Conservation (phyloP, 2,888 invertebrate species). For the Phyto melanocephala region DNA sequence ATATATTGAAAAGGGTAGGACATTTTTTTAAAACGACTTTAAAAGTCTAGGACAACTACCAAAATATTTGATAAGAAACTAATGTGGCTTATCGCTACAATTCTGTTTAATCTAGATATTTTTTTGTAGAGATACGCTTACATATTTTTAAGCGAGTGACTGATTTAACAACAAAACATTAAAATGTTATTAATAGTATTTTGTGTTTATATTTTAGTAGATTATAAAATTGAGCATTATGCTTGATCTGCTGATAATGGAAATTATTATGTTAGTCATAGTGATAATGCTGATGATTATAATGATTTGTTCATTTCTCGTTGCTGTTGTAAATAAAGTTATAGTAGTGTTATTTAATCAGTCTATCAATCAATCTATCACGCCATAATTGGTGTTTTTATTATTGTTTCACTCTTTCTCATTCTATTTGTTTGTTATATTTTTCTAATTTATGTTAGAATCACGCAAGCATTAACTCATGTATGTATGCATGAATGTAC, state of each 20-base stretch:
- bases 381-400: conserved; percentile 40
- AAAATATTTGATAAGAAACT: too few species aligned
- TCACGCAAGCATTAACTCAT: background rate
- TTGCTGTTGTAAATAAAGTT: background rate
- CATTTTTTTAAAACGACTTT: too few species aligned
- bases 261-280: background rate
- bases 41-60: too few species aligned
- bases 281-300: background rate
- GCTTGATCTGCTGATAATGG: background rate
- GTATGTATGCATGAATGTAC: background rate
- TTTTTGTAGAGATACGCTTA: too few species aligned
- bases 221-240: conserved; percentile 4
- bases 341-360: conserved; percentile 28
- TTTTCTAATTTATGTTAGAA: background rate
- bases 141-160: background rate
- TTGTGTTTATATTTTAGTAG: background rate
- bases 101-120: background rate
- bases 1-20: too few species aligned
- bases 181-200: background rate
- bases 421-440: background rate
- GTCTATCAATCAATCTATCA: conserved; percentile 51
- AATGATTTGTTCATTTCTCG: background rate
- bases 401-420: conserved; percentile 27
- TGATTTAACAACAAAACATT: background rate
- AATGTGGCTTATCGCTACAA: background rate